Conservation (phyloP, 2,888 invertebrate species). For the Andrena praecox region DNA sequence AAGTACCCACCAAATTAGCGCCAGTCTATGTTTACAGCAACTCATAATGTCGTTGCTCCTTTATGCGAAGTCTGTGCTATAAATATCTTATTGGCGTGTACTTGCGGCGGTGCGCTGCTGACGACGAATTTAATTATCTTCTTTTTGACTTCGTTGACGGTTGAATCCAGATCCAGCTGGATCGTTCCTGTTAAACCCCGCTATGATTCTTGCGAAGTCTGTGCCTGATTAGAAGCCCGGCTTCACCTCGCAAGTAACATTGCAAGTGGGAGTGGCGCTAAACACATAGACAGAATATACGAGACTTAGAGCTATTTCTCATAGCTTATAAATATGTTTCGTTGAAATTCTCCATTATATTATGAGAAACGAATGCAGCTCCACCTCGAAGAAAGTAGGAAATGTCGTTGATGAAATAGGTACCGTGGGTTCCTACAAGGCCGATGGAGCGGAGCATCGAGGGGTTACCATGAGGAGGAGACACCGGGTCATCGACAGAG, state of each 20-base stretch:
- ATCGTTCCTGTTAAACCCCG: slow-evolving; percentile 3
- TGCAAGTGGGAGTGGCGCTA: neutral
- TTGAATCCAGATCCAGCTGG: slow-evolving; percentile 37
- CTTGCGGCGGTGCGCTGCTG: too few species aligned
- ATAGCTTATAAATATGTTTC: too few species aligned
- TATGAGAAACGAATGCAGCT: neutral
- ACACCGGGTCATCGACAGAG: neutral
- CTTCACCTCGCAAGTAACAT: neutral
- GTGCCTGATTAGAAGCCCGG: neutral
- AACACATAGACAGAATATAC: too few species aligned
- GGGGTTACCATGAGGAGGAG: neutral
- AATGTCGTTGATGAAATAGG: neutral
- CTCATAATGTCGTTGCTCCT: too few species aligned
- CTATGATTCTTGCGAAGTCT: slow-evolving; percentile 1
- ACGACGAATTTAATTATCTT: neutral
- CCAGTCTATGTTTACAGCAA: too few species aligned
- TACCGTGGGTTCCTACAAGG: slow-evolving; percentile 29
- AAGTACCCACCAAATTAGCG: too few species aligned
- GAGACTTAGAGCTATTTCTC: too few species aligned
- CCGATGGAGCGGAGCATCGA: slow-evolving; percentile 12
- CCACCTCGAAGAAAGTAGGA: neutral
- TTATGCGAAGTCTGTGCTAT: neutral
- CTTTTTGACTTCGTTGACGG: neutral
- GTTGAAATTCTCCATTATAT: neutral
- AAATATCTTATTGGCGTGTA: neutral